Percentiles rank a stretch among this genome's conserved stretches.
phyloP scores from a whole-genome alignment of 2,797 vertebrate species.

The Anguilla megastoma region DNA sequence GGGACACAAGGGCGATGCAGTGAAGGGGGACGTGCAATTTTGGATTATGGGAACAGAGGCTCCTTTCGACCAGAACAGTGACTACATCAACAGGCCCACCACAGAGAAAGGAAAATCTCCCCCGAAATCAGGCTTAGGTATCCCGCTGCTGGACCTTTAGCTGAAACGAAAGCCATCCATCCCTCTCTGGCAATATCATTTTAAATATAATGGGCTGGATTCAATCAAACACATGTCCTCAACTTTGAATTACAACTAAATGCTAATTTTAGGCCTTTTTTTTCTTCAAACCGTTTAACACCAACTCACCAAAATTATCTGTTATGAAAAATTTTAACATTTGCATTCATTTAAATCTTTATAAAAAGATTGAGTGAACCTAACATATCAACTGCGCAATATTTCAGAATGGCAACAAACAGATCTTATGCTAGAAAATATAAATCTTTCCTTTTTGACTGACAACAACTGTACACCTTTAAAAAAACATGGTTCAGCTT shows the following conservation, averaged over 20 bases:
- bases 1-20: constrained; percentile 25
- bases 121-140: neutral
- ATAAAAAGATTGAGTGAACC: neutral
- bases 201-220: neutral
- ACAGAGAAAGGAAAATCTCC: constrained; percentile 26
- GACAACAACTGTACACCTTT: neutral
- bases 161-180: constrained; percentile 16
- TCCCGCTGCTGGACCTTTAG: neutral
- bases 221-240: neutral
- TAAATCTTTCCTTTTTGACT: neutral
- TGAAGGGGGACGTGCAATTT: constrained; percentile 35
- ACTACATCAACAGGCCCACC: constrained; percentile 42
- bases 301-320: neutral
- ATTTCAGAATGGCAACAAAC: neutral
- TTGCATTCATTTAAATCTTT: neutral
- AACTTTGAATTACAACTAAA: neutral
- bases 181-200: constrained; percentile 17
- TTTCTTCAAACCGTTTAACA: neutral
- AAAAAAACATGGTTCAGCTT: neutral
- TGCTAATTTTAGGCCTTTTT: neutral
- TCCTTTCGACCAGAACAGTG: constrained; percentile 34
- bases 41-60: constrained; percentile 37
- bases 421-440: neutral
- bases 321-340: neutral
- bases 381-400: neutral